Conservation (phyloP, 1,140 invertebrate genomes). For the Pteromalus puparum region DNA sequence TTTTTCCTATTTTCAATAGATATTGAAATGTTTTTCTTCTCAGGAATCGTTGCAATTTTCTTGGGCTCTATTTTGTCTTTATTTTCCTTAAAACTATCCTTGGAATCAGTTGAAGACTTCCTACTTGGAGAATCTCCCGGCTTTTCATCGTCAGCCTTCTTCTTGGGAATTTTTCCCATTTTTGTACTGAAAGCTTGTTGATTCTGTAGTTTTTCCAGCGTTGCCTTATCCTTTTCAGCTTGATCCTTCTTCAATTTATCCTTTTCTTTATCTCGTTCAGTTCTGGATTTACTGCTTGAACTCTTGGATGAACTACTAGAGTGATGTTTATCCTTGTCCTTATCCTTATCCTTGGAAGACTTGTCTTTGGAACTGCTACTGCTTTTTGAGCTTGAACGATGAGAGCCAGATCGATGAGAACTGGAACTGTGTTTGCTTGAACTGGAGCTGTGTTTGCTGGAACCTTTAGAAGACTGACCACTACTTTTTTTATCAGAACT, state of each 20-base stretch:
- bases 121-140: conserved; percentile 57
- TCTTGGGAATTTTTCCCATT: conserved; percentile 86
- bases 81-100: conserved; percentile 68
- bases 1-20: conserved; percentile 86
- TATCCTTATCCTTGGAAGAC: conserved; percentile 70
- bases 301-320: conserved; percentile 66
- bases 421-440: conserved; percentile 67
- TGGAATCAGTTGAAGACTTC: conserved; percentile 66
- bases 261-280: conserved; percentile 71
- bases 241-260: conserved; percentile 75
- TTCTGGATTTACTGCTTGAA: conserved; percentile 62
- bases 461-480: conserved; percentile 76
- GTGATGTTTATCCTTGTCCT: conserved; percentile 72
- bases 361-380: conserved; percentile 65
- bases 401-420: conserved; percentile 70
- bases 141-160: conserved; percentile 74
- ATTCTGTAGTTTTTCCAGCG: conserved; percentile 79
- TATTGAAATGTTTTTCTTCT: conserved; percentile 84
- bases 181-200: conserved; percentile 80
- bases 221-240: conserved; percentile 82
- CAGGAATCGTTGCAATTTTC: conserved; percentile 61
- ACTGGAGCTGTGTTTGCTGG: conserved; percentile 73
- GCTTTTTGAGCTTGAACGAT: conserved; percentile 67
- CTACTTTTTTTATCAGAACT: conserved; percentile 72
- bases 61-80: conserved; percentile 69